Evolutionary conservation across 2,797 vertebrate genomes (phyloP).

Genomic region (Menidia menidia): DNA sequence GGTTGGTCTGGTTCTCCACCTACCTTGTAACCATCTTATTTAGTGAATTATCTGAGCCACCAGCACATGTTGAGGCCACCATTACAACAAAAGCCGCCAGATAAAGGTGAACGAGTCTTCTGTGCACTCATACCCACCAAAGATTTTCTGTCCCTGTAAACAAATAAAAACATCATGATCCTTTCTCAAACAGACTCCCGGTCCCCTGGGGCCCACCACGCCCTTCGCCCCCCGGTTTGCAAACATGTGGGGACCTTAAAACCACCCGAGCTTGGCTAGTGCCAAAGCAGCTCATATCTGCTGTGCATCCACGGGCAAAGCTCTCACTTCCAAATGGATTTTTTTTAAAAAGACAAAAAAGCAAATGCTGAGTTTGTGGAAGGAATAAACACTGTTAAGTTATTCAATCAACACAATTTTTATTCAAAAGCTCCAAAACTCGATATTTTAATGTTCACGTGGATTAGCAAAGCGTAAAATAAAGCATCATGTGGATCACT

Average conservation of each 20-base stretch:
- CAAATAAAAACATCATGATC: constrained; percentile 24
- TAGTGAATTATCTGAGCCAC: constrained; percentile 27
- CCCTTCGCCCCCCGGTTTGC: background rate
- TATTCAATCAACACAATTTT: too few species aligned
- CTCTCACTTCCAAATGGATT: too few species aligned
- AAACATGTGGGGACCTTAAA: background rate
- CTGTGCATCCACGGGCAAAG: background rate
- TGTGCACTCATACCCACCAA: constrained; percentile 7
- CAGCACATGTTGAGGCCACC: constrained; percentile 35
- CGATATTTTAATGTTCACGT: background rate
- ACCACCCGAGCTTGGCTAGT: background rate
- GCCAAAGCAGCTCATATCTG: background rate
- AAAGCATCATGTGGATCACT: background rate
- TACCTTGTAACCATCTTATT: constrained; percentile 32
- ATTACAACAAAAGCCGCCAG: constrained; percentile 33
- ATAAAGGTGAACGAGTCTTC: constrained; percentile 30
- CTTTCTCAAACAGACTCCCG: constrained; percentile 6
- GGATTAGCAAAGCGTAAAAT: background rate
- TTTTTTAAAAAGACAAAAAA: background rate
- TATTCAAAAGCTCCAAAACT: too few species aligned
- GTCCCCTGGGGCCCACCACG: background rate
- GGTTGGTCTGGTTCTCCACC: constrained; percentile 12
- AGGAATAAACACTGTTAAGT: background rate
- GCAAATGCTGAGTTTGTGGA: background rate
- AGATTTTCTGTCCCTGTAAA: constrained; percentile 20